Evolutionary conservation across 2,113 vertebrate species (phyloP), one percentile per base, ranked within the genome.

Genomic region (Corythaixoides concolor): DNA sequence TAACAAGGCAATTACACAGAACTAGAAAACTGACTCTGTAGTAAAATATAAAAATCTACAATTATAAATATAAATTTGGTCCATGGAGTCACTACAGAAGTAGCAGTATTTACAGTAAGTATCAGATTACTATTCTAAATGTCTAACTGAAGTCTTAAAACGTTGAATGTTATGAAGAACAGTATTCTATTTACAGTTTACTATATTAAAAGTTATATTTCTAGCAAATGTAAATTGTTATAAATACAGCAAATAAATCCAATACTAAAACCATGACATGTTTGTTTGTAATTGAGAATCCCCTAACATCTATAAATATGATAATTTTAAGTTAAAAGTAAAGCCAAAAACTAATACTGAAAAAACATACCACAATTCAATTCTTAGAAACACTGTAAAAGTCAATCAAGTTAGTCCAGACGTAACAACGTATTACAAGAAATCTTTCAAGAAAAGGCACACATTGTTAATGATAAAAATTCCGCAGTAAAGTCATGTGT

Each of bases 61-160:
- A 98, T 99, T 99, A 99, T 99, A 99, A 99, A 99, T 99, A 99
- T 98, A 99, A 99, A 99, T 99, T 99, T 99, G 99, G 99, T 99
- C 99, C 99, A 98, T 99, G 96, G 94, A 98, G 41, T 98, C 98
- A 98, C 98, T 98, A 98, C 97, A 98, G 97, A 99, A 99, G 98
- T 98, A 98, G 97, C 98, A 98, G 98, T 98, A 98, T 98, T 98
- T 98, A 98, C 98, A 99, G 98, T 99, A 99, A 99, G 99, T 98
- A 98, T 98, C 98, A 98, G 97, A 97, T 98, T 97, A 98, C 97
- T 96, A 95, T 59, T 98, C 96, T 96, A 97, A 96, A 93, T 97
- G 92, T 96, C 98, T 98, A 96, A 96, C 77, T 96, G 93, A 94
- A 97, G 79, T 97, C 97, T 97, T 97, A 94, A 98, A 98, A 97